These are phyloP conservation scores for Aporophyla lueneburgensis DNA, from an alignment of 2,888 invertebrate genomes.

Conservation along the genomic window DNA sequence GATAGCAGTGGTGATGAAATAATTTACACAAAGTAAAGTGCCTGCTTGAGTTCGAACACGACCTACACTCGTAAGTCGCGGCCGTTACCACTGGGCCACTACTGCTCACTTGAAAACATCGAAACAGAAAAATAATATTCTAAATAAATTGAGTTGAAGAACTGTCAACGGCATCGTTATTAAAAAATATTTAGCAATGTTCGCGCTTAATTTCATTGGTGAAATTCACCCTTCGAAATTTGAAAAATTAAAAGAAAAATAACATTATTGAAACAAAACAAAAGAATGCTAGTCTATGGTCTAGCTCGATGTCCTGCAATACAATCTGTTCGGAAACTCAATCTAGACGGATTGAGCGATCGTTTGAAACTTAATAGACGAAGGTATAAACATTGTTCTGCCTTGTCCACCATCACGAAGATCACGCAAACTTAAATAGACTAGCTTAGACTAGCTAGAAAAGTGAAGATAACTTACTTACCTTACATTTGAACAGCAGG, in stretches of 20 bases:
- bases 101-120: no score
- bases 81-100: no score
- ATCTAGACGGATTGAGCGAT: slow-evolving; percentile 22
- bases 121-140: no score
- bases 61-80: no score
- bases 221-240: not conserved
- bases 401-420: slow-evolving; percentile 7
- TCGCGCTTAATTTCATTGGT: not conserved
- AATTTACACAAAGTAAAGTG: no score
- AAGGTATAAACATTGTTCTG: slow-evolving; percentile 43
- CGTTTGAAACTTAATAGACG: slow-evolving; percentile 60
- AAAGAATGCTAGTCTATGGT: not conserved
- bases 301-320: slow-evolving; percentile 33
- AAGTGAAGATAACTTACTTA: no score
- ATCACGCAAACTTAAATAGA: slow-evolving; percentile 41
- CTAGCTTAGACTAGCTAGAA: not conserved
- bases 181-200: not conserved
- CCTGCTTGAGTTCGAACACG: no score
- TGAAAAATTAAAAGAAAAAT: not conserved
- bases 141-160: not conserved
- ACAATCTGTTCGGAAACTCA: slow-evolving; percentile 38
- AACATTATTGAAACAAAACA: slow-evolving; percentile 1
- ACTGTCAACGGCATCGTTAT: not conserved
- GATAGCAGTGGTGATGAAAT: no score
- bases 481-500: no score